Evolutionary conservation across 1,140 invertebrate species (phyloP).

Genomic region (Rhyacophila brunnea): DNA sequence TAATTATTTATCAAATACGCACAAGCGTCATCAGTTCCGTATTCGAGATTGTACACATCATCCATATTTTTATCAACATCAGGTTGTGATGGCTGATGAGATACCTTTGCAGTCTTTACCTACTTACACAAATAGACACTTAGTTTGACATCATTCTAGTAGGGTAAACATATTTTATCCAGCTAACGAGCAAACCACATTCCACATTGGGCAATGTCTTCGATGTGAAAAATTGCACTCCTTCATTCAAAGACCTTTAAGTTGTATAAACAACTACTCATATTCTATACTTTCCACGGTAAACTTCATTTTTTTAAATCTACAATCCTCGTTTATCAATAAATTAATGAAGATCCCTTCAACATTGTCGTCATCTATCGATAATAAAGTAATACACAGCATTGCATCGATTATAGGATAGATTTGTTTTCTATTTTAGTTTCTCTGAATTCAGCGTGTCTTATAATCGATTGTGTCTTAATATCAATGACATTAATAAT

Average conservation of each 20-base stretch:
- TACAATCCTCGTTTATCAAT: too few relatives aligned
- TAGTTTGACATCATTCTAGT: slow-evolving; percentile 32
- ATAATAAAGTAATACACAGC: too few relatives aligned
- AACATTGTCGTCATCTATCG: too few relatives aligned
- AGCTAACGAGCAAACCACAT: slow-evolving; percentile 19
- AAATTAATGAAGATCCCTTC: too few relatives aligned
- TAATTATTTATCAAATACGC: not conserved
- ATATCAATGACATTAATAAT: too few relatives aligned
- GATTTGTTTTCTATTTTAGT: too few relatives aligned
- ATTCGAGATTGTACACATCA: not conserved
- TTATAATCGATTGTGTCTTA: too few relatives aligned
- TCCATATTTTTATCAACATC: slow-evolving; percentile 11
- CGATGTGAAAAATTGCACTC: slow-evolving; percentile 20
- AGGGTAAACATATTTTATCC: slow-evolving; percentile 26
- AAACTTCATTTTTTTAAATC: too few relatives aligned
- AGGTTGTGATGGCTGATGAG: slow-evolving; percentile 1
- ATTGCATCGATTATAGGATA: too few relatives aligned
- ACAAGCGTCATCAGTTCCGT: not conserved
- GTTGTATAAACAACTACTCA: slow-evolving; percentile 5
- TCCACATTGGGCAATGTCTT: slow-evolving; percentile 13
- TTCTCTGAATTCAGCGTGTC: too few relatives aligned
- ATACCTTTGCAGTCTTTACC: slow-evolving; percentile 32
- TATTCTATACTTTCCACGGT: too few relatives aligned
- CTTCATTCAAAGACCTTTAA: slow-evolving; percentile 15
- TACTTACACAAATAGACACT: slow-evolving; percentile 25